A percentile compares a stretch with the other conserved stretches of the same genome.
Evolutionary conservation across 2,113 vertebrate species (phyloP).

Genomic region (Stomatorhinus ivindoensis): DNA sequence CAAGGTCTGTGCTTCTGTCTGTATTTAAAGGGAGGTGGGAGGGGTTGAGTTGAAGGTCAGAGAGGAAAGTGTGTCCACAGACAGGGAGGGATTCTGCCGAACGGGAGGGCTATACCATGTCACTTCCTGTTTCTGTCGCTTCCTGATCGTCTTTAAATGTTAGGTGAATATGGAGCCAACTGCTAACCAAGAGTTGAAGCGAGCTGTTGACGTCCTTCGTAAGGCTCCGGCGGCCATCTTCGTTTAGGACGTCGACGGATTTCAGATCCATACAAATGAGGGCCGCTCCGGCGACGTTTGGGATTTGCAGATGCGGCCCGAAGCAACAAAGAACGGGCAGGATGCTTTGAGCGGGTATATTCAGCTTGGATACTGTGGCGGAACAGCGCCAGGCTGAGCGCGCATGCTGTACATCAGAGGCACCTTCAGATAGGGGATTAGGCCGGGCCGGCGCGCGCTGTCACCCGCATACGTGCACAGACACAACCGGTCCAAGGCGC

Average conservation of each 20-base stretch:
- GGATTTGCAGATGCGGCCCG: background rate
- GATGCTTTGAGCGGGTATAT: background rate
- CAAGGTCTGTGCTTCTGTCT: background rate
- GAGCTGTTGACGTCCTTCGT: background rate
- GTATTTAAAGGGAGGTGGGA: background rate
- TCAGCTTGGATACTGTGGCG: background rate
- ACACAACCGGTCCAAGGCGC: background rate
- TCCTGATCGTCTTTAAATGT: background rate
- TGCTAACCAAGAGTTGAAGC: background rate
- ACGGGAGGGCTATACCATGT: background rate
- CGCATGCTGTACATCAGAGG: background rate
- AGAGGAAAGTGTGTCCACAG: no score
- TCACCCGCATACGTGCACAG: background rate
- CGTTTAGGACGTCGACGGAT: background rate
- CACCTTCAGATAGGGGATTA: background rate
- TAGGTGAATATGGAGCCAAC: background rate
- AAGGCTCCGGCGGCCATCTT: background rate
- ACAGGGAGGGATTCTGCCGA: background rate
- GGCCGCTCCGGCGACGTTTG: background rate
- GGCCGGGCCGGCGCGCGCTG: background rate
- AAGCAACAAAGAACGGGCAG: background rate
- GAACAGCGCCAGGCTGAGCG: background rate
- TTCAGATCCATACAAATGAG: background rate
- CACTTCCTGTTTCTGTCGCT: background rate
- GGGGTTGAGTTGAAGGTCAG: background rate